Evolutionary conservation across 2,888 invertebrate species (phyloP), one percentile per base, ranked within the genome.

Genomic region (Luperina nickerlii): DNA sequence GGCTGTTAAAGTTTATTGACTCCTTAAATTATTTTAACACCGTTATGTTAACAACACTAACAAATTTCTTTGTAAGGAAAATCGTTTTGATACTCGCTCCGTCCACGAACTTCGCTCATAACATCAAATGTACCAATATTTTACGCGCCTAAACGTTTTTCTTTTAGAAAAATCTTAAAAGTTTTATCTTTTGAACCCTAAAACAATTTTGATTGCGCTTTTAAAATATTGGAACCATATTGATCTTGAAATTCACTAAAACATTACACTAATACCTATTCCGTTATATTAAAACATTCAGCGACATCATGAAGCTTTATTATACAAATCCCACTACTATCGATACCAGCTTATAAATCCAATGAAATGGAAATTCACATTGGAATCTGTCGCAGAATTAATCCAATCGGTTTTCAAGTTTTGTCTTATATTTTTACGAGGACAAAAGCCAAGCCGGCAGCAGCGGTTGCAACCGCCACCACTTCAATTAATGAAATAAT

Each of bases 21-120:
- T 90, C 91, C 92, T 94, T 95, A 95, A 95, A 96, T 96, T 94
- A 95, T 95, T 95, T 95, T 93, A 94, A 93, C 94, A 90, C 93
- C 93, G 92, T 94, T 94, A 93, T 93, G 93, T 93, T 94, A 94
- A 95, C 94, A 94, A 94, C 92, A 94, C 93, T 93, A 94, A 94
- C 94, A 93, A 94, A 94, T 95, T 94, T 93, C 93, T 94, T 94
- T 92, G 92, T 93, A 93, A 94, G 89, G 92, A 92, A 93, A 94
- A 93, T 91, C 93, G 92, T 91, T 57, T 93, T 85, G 89, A 89
- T 85, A 81, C 83, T 84, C 74, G 78, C 87, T 86, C 81, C 86
- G 82, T 86, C 79, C 84, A 63, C 83, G 74, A 94, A 94, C 92
- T 95, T 94, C 78, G 82, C 88, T 90, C 93, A 90, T 94, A 92